Evolutionary conservation across 2,888 invertebrate genomes (phyloP).

Genomic region (Aleiodes testaceus): DNA sequence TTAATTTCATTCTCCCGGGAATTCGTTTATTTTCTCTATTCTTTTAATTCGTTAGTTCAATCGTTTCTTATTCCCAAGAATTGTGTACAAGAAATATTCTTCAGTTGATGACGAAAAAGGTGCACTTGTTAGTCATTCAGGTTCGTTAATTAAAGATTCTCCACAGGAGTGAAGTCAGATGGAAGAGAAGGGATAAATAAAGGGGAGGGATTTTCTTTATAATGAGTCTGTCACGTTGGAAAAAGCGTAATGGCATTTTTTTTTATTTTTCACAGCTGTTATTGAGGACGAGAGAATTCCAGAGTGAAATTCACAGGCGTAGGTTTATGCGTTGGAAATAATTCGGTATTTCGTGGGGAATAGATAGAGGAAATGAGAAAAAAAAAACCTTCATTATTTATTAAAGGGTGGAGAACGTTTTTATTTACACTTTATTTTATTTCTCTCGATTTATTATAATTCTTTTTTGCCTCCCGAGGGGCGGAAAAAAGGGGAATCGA

Average conservation of each 20-base stretch:
- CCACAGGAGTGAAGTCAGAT: too few relatives aligned
- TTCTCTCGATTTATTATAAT: slow-evolving; percentile 1
- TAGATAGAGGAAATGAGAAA: neutral
- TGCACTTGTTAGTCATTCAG: too few relatives aligned
- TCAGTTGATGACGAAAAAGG: too few relatives aligned
- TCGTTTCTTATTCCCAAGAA: too few relatives aligned
- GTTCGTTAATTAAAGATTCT: too few relatives aligned
- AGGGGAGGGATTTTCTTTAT: too few relatives aligned
- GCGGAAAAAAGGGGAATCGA: neutral
- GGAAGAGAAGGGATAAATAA: too few relatives aligned
- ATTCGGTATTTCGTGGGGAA: slow-evolving; percentile 15
- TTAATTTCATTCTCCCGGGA: slow-evolving; percentile 12
- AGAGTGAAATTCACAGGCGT: slow-evolving; percentile 29
- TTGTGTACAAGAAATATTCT: too few relatives aligned
- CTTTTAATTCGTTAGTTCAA: neutral
- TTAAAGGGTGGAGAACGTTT: neutral
- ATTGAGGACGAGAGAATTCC: slow-evolving; percentile 12
- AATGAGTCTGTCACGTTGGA: too few relatives aligned
- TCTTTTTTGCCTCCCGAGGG: neutral
- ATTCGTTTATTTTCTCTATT: slow-evolving; percentile 8
- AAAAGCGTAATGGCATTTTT: neutral
- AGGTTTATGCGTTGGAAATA: slow-evolving; percentile 34
- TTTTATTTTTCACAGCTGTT: slow-evolving; percentile 22
- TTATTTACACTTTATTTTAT: neutral
- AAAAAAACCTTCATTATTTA: neutral